A percentile compares a stretch with the other conserved stretches of the same genome.
phyloP scores from a whole-genome alignment of 1,140 invertebrate species.

The Conopomorpha cramerella region DNA sequence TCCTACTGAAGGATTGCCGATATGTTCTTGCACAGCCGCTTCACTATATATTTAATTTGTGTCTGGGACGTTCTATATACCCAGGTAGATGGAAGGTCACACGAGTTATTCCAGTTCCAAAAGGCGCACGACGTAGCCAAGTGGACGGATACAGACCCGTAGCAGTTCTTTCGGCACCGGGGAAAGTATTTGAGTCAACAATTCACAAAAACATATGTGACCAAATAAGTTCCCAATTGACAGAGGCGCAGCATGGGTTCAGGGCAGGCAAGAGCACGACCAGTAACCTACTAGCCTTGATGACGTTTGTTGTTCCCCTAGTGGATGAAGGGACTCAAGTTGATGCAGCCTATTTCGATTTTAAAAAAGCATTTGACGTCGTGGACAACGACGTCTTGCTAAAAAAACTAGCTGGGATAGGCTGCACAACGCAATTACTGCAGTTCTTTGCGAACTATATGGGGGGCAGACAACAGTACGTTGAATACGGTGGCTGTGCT shows the following conservation, averaged over 20 bases:
- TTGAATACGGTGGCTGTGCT: not conserved
- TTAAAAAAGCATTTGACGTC: constrained; percentile 14
- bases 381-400: constrained; percentile 7
- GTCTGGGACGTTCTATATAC: not conserved
- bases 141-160: not conserved
- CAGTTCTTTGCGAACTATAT: not conserved
- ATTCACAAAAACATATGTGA: not conserved
- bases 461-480: not conserved
- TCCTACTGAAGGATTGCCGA: not conserved
- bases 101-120: not conserved
- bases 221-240: not conserved
- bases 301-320: not conserved
- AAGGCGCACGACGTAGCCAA: not conserved
- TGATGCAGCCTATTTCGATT: constrained; percentile 14
- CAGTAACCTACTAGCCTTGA: not conserved
- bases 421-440: not conserved
- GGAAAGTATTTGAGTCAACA: not conserved
- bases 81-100: not conserved
- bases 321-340: constrained; percentile 7
- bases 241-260: not conserved
- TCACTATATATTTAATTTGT: not conserved
- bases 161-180: not conserved
- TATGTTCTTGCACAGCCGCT: not conserved
- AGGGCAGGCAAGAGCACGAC: not conserved
- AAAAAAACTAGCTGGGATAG: not conserved